phyloP scores from a whole-genome alignment of 2,113 vertebrate genomes.

The Psettodes erumei region DNA sequence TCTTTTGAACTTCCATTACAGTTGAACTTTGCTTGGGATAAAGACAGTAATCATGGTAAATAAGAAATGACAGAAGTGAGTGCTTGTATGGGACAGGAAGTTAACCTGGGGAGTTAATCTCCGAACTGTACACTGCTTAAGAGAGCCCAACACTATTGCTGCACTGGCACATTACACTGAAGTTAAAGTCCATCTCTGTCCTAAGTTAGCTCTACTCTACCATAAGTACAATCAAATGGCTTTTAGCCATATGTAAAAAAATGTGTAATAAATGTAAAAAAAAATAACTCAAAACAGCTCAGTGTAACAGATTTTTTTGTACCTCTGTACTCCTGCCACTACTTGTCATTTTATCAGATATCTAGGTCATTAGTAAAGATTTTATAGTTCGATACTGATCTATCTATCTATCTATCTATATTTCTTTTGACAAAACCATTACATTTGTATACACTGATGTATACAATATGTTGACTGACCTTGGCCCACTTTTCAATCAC shows the following conservation, averaged over 20 bases:
- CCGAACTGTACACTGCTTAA: too few species aligned
- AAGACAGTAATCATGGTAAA: background rate
- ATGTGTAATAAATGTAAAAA: too few species aligned
- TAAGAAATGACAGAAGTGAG: background rate
- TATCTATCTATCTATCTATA: too few species aligned
- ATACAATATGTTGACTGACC: constrained; percentile 9
- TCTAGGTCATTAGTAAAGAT: background rate
- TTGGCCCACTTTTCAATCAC: constrained; percentile 12
- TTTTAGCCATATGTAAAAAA: too few species aligned
- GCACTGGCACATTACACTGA: too few species aligned
- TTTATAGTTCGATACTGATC: too few species aligned
- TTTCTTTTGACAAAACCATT: background rate
- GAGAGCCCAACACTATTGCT: too few species aligned
- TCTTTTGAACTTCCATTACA: background rate
- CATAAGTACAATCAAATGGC: too few species aligned
- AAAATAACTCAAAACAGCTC: too few species aligned
- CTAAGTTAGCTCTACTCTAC: too few species aligned
- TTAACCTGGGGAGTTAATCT: too few species aligned
- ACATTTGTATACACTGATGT: background rate
- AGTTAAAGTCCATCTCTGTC: background rate
- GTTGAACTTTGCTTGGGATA: background rate
- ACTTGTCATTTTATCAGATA: background rate
- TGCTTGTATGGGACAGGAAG: too few species aligned
- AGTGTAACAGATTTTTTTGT: background rate
- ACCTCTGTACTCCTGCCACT: background rate